phyloP scores from a whole-genome alignment of 1,140 invertebrate species.

The Asobara japonica region DNA sequence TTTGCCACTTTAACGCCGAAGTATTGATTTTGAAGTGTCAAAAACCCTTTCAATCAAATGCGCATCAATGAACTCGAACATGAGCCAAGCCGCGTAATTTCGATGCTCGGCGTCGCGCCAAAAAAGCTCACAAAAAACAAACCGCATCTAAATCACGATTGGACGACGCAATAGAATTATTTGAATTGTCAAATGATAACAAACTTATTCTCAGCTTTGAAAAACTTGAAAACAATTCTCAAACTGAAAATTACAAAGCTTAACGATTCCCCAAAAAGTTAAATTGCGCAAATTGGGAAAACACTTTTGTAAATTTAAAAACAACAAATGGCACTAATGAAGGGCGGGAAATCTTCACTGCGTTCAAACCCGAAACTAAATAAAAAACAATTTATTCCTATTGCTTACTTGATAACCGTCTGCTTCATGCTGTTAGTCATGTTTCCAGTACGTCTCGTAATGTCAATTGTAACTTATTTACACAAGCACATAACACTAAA shows the following conservation, averaged over 20 bases:
- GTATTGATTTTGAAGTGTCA: not conserved
- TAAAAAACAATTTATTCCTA: not conserved
- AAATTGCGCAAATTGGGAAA: too few relatives aligned
- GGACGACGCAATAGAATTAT: not conserved
- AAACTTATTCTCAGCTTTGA: too few relatives aligned
- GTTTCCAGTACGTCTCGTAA: slow-evolving; percentile 14
- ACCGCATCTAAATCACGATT: not conserved
- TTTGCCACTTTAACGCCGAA: not conserved
- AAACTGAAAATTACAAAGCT: not conserved
- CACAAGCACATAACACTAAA: slow-evolving; percentile 47
- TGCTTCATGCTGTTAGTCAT: slow-evolving; percentile 66
- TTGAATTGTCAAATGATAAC: too few relatives aligned
- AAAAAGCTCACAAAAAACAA: not conserved
- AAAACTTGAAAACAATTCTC: too few relatives aligned
- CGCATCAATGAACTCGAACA: not conserved
- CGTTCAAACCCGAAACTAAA: too few relatives aligned
- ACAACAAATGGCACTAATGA: too few relatives aligned
- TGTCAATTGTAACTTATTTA: slow-evolving; percentile 12
- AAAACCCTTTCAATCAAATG: not conserved
- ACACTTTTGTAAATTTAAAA: too few relatives aligned
- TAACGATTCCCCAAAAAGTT: not conserved
- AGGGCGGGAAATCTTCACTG: too few relatives aligned
- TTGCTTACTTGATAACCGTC: slow-evolving; percentile 63
- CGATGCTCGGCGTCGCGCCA: slow-evolving; percentile 7
- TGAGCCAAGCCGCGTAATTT: slow-evolving; percentile 9